Base-by-base conservation (phyloP, 2,113 vertebrate genomes). In the Triplophysa tibetana region DNA sequence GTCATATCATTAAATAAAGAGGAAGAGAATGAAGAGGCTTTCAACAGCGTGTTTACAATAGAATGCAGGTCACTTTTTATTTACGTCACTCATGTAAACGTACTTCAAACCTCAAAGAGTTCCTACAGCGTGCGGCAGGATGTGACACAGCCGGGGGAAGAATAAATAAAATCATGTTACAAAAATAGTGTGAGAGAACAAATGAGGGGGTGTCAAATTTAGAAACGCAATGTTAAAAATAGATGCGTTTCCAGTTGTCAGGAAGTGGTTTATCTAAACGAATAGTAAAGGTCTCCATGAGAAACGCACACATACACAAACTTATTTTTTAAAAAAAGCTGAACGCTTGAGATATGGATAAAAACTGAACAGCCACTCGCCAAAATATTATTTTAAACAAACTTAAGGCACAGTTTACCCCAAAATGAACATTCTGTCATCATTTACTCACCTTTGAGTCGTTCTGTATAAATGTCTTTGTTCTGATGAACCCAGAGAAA, bases 191-290 rank as follows among this genome's bases (percentile, higher is more conserved):
- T 50, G 21, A 81, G 86, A 86, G 84, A 88, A 82, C 81, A 85
- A 83, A 77, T 17, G 58, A 33, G 58, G 48, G 69, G 10, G 73
- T 48, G 24, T 88, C 86, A 90, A 90, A 89, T 89, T 90, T 90
- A 87, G 89, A 88, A 88, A 83, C 64, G 50, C 82, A 19, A 41
- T 75, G 81, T 81, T 92, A 92, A 90, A 89, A 92, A 91, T 93
- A 92, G 85, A 83, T 62, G 68, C 70, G 81, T 83, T 87, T 83
- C 81, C 82, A 43, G 82, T 84, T 86, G 88, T 87, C 90, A 90
- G 89, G 87, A 89, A 88, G 88, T 79, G 76, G 86, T 76, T 78
- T 80, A 80, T 63, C 72, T 67, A 86, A 82, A 84, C 68, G 78
- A 92, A 90, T 89, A 88, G 86, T 88, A 87, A 58, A 88, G 86